Percentiles rank a stretch among this genome's conserved stretches.
These are phyloP conservation scores for Nycteola revayana DNA, from an alignment of 2,888 invertebrate species.

Conservation along the genomic window DNA sequence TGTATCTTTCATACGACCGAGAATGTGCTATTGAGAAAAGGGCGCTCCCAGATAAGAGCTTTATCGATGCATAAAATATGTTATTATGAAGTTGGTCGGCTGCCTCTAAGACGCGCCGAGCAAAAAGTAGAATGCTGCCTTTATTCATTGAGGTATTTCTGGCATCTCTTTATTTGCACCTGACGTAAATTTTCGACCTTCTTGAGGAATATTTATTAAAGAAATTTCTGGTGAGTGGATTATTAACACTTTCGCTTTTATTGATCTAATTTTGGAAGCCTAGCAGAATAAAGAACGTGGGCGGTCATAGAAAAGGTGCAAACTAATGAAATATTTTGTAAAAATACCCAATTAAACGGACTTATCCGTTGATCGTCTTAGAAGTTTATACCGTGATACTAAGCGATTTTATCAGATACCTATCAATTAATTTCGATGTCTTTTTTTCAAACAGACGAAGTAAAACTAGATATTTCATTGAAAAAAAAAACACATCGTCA, in stretches of 20 bases:
- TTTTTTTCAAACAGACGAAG: too few relatives aligned
- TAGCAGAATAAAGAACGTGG: too few relatives aligned
- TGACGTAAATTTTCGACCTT: constrained; percentile 57
- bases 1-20: constrained; percentile 54
- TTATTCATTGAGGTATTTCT: constrained; percentile 54
- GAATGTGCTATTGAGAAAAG: constrained; percentile 70
- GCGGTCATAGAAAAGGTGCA: too few relatives aligned
- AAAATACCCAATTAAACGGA: too few relatives aligned
- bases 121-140: constrained; percentile 46
- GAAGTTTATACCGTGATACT: too few relatives aligned
- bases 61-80: constrained; percentile 76
- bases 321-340: too few relatives aligned
- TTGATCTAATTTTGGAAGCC: too few relatives aligned
- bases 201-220: constrained; percentile 28
- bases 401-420: too few relatives aligned
- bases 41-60: constrained; percentile 67
- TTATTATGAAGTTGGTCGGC: constrained; percentile 69
- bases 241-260: constrained; percentile 15
- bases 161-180: constrained; percentile 64
- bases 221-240: constrained; percentile 32
- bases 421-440: too few relatives aligned
- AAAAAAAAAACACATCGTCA: too few relatives aligned
- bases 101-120: constrained; percentile 35
- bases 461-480: too few relatives aligned
- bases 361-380: too few relatives aligned